Evolutionary conservation across 2,113 vertebrate genomes (phyloP).

Genomic region (Jaculus jaculus): DNA sequence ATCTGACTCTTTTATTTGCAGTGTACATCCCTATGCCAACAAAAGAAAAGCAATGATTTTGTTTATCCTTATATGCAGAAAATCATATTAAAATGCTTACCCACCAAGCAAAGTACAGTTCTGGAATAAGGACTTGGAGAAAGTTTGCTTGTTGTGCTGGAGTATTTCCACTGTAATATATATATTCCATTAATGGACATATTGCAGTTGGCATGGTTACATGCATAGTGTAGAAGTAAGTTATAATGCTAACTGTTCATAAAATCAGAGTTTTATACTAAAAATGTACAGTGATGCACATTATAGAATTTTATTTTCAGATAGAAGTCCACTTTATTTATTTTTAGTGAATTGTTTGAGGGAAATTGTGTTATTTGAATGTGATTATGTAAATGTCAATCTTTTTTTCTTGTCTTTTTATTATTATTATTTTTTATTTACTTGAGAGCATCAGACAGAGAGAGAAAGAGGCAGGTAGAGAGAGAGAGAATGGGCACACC

Average conservation of each 20-base stretch:
- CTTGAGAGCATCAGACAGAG: too few relatives aligned
- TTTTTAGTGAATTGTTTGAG: conserved; percentile 7
- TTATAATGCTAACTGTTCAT: neutral
- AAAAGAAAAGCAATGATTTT: conserved; percentile 15
- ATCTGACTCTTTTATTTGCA: neutral
- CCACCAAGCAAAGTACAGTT: neutral
- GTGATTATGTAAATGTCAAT: neutral
- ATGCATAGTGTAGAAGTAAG: neutral
- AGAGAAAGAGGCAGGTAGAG: too few relatives aligned
- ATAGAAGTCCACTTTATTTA: conserved; percentile 23
- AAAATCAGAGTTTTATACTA: conserved; percentile 10
- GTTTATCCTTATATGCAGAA: neutral
- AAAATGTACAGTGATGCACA: neutral
- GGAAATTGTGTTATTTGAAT: neutral
- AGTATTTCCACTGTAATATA: neutral
- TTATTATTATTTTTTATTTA: too few relatives aligned
- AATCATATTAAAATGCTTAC: conserved; percentile 8
- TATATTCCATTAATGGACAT: neutral
- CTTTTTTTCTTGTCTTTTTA: conserved; percentile 25
- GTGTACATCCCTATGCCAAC: neutral
- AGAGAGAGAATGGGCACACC: too few relatives aligned
- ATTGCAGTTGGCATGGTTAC: neutral
- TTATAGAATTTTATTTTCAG: conserved; percentile 41
- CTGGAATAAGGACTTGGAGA: neutral
- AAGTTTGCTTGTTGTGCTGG: neutral